Base-by-base conservation (phyloP, 2,113 vertebrate species). In the Erythrocercus mccallii region DNA sequence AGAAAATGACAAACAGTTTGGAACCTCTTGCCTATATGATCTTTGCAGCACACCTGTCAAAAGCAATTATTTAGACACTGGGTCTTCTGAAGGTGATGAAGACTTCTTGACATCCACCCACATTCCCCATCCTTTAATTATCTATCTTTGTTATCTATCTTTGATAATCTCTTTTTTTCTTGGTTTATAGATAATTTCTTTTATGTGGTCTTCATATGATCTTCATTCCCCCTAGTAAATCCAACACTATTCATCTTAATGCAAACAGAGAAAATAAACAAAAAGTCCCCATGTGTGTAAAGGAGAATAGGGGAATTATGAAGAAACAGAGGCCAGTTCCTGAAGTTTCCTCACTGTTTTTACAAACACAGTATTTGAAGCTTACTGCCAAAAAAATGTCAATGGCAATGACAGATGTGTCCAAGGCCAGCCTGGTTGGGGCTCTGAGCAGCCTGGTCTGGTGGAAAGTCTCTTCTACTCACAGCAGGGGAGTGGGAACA, bases 401-500 rank as follows among this genome's bases (percentile, higher is more conserved):
- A 56, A 6, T 48, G n/a, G 13, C 17, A 65, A 44, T 7, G 16
- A 38, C 8, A 60, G 11, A 10, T 11, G 6, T 61, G 17, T 31
- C n/a, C 30, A 69, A 69, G 40, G 11, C 16, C 24, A 76, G 61
- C 8, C 11, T 61, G n/a, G 14, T 0, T 54, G 78, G 30, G 38
- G 17, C 30, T 68, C 17, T 74, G 61, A 68, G 45, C 11, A 30
- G 15, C 11, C 51, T 53, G 24, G 3, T 31, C 21, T 31, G 6
- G 21, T 47, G 21, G 22, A 31, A 61, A 14, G 21, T 35, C n/a
- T 28, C 5, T 40, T 28, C 5, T 40, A 5, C 11, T 24, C 9
- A 47, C 16, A n/a, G 13, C 12, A n/a, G 9, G 5, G 5, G 35
- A 21, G 5, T 15, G 14, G 17, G 54, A 45, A 47, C 0, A 1